These are phyloP conservation scores for Penaeus vannamei DNA, from an alignment of 1,140 invertebrate genomes.

Conservation along the genomic window DNA sequence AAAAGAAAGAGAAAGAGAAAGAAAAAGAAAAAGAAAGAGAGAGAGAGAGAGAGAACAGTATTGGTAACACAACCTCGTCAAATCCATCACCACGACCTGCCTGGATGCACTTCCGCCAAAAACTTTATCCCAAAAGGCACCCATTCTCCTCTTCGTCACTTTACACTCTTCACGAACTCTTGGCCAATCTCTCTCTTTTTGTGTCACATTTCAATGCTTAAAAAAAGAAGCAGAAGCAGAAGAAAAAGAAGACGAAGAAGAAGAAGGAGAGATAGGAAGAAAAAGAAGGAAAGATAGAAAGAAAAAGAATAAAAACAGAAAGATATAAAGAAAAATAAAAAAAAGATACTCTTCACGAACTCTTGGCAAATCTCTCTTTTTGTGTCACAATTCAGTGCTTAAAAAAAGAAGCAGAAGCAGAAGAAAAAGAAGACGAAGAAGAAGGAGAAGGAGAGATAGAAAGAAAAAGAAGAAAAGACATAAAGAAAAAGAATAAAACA, in stretches of 20 bases:
- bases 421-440: background rate
- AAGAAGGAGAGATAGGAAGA: too few species aligned
- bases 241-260: too few species aligned
- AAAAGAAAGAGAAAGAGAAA: conserved; percentile 5
- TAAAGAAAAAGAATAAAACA: background rate
- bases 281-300: too few species aligned
- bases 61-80: background rate
- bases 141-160: background rate
- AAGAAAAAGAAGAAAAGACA: conserved; percentile 7
- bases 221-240: background rate
- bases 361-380: too few species aligned
- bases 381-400: too few species aligned
- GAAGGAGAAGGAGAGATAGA: background rate
- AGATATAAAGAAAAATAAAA: too few species aligned
- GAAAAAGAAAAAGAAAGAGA: conserved; percentile 12
- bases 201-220: background rate
- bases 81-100: too few species aligned
- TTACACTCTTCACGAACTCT: background rate
- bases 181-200: conserved; percentile 1
- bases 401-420: too few species aligned
- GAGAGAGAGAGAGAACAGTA: background rate
- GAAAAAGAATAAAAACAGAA: too few species aligned
- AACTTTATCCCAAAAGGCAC: too few species aligned
- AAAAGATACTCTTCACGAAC: too few species aligned
- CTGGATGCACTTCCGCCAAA: too few species aligned